Conservation (phyloP, 2,888 invertebrate genomes). For the Odontomyia ornata region DNA sequence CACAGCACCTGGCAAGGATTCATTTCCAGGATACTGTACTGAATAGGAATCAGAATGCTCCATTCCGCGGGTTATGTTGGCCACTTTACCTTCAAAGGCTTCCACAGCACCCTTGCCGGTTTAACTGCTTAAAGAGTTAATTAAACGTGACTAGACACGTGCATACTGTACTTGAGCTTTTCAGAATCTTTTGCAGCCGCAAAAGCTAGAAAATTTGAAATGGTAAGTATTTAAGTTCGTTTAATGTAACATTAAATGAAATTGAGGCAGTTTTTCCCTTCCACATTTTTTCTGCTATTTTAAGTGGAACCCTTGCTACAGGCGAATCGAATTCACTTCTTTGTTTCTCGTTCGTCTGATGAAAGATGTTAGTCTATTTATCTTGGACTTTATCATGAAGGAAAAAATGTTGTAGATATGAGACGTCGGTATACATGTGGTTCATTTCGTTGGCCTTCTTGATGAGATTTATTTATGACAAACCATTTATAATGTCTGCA, state of each 20-base stretch:
- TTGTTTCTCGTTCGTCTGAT: neutral
- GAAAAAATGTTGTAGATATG: neutral
- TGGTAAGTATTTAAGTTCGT: neutral
- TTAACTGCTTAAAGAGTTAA: constrained; percentile 21
- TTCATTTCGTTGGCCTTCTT: neutral
- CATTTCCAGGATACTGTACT: neutral
- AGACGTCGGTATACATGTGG: neutral
- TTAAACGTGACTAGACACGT: constrained; percentile 43
- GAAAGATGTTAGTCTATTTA: constrained; percentile 3
- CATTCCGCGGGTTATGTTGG: neutral
- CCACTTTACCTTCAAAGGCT: constrained; percentile 7
- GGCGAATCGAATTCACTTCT: neutral
- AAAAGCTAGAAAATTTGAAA: neutral
- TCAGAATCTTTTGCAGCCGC: neutral
- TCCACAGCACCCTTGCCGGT: constrained; percentile 10
- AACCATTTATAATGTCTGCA: constrained; percentile 23
- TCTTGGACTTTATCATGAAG: neutral
- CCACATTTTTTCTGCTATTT: constrained; percentile 1
- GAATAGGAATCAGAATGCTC: neutral
- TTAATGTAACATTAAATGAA: neutral
- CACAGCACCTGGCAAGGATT: neutral
- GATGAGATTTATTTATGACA: constrained; percentile 17
- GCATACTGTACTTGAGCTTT: constrained; percentile 17
- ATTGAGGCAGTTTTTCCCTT: neutral
- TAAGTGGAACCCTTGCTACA: neutral